phyloP scores from a whole-genome alignment of 1,140 invertebrate genomes.

The Pogonognathellus flavescens region DNA sequence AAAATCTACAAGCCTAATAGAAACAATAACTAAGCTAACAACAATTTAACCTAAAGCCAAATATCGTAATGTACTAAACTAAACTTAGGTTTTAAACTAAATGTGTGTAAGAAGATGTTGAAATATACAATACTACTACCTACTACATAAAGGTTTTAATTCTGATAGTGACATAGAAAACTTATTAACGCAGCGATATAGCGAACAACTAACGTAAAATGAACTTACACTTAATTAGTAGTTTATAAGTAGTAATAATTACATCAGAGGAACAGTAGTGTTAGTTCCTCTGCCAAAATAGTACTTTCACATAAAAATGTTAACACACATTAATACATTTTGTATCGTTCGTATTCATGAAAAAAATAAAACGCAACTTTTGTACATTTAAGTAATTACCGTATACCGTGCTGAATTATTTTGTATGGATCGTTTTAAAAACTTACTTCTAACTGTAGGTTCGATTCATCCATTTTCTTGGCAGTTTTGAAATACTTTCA shows the following conservation, averaged over 20 bases:
- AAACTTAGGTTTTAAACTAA: constrained; percentile 9
- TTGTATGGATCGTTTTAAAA: neutral
- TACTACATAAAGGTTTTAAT: constrained; percentile 27
- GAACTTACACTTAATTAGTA: neutral
- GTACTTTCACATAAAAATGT: constrained; percentile 9
- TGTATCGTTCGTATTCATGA: constrained; percentile 11
- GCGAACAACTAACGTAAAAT: constrained; percentile 6
- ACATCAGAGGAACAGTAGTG: neutral
- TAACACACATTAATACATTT: constrained; percentile 35
- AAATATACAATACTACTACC: neutral
- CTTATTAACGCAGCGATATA: constrained; percentile 1
- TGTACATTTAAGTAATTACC: constrained; percentile 20
- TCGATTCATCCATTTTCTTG: too few species aligned
- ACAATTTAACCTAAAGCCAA: constrained; percentile 23
- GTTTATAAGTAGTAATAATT: neutral
- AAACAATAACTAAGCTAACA: constrained; percentile 18
- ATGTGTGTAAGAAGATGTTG: neutral
- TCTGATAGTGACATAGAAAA: constrained; percentile 30
- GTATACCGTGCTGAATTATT: constrained; percentile 8
- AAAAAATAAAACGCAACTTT: constrained; percentile 32
- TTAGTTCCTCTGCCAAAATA: constrained; percentile 6
- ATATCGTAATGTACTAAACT: constrained; percentile 36
- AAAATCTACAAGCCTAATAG: constrained; percentile 18
- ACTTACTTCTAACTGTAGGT: too few species aligned
- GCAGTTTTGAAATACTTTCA: too few species aligned